Percentiles rank a stretch among this genome's conserved stretches.
phyloP scores from a whole-genome alignment of 2,888 invertebrate genomes.

The Scaptomyza reducta region DNA sequence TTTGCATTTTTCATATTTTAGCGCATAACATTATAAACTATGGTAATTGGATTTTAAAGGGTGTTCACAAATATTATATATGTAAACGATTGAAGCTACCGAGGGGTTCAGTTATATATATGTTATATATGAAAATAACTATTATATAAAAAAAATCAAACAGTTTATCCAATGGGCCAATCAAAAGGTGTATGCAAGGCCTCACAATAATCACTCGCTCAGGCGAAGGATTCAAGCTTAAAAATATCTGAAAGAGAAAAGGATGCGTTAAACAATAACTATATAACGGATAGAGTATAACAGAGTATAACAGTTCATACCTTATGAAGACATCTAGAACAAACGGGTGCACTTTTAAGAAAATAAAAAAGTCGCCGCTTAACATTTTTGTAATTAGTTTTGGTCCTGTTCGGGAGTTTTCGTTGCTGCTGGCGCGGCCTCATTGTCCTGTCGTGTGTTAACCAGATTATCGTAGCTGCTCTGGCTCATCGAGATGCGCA shows the following conservation, averaged over 20 bases:
- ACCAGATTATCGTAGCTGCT: conserved; percentile 72
- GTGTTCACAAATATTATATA: too few relatives aligned
- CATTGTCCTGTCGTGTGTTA: conserved; percentile 46
- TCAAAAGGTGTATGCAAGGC: neutral
- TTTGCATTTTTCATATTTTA: conserved; percentile 13
- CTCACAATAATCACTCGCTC: conserved; percentile 17
- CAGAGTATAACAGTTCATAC: conserved; percentile 5
- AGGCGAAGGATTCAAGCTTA: conserved; percentile 25
- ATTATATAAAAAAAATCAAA: neutral
- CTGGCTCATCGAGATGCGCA: conserved; percentile 79
- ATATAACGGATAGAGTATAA: neutral
- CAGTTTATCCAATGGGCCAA: neutral
- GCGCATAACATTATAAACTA: conserved; percentile 36
- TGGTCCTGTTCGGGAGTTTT: conserved; percentile 9
- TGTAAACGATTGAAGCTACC: conserved; percentile 9
- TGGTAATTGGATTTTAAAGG: conserved; percentile 29
- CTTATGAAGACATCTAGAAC: conserved; percentile 44
- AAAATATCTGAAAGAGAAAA: conserved; percentile 30
- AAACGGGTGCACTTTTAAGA: conserved; percentile 2
- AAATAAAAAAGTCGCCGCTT: neutral
- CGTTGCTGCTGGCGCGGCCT: conserved; percentile 10
- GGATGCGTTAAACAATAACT: neutral
- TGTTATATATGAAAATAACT: neutral
- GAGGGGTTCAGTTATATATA: conserved; percentile 4
- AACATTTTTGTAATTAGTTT: conserved; percentile 14